Evolutionary conservation across 2,113 vertebrate genomes (phyloP).

Genomic region (Tenebrosternarchus preto): DNA sequence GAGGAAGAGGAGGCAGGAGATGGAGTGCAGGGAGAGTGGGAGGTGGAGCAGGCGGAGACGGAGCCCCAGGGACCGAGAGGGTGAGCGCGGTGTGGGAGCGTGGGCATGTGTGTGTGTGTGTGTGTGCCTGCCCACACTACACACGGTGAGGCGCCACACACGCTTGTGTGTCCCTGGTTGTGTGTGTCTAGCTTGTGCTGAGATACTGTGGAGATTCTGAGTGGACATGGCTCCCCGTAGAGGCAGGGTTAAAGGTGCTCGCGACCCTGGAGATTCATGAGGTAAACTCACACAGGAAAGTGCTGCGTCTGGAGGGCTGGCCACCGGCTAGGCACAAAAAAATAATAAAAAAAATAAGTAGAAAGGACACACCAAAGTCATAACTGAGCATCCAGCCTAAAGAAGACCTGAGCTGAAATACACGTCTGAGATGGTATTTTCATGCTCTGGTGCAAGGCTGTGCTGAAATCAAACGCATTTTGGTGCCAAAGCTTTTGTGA

Average conservation of each 20-base stretch:
- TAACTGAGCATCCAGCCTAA: conserved; percentile 27
- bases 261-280: conserved; percentile 19
- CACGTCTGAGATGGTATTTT: neutral
- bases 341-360: neutral
- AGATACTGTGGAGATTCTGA: conserved; percentile 30
- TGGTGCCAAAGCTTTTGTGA: neutral
- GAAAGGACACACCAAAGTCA: neutral
- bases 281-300: conserved; percentile 41
- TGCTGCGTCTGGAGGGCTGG: conserved; percentile 14
- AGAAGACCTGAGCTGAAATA: neutral
- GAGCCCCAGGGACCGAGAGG: conserved; percentile 39
- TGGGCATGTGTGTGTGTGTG: conserved; percentile 30
- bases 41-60: conserved; percentile 37
- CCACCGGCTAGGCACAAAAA: neutral
- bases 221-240: conserved; percentile 12
- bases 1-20: conserved; percentile 16
- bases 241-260: conserved; percentile 13
- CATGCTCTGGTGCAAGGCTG: too few relatives aligned
- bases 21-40: conserved; percentile 20
- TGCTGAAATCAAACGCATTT: too few relatives aligned
- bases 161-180: neutral
- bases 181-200: conserved; percentile 6
- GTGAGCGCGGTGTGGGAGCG: conserved; percentile 19
- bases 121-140: neutral
- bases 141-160: conserved; percentile 11